Base-by-base conservation (phyloP, 2,797 vertebrate genomes). In the Aselliscus stoliczkanus region DNA sequence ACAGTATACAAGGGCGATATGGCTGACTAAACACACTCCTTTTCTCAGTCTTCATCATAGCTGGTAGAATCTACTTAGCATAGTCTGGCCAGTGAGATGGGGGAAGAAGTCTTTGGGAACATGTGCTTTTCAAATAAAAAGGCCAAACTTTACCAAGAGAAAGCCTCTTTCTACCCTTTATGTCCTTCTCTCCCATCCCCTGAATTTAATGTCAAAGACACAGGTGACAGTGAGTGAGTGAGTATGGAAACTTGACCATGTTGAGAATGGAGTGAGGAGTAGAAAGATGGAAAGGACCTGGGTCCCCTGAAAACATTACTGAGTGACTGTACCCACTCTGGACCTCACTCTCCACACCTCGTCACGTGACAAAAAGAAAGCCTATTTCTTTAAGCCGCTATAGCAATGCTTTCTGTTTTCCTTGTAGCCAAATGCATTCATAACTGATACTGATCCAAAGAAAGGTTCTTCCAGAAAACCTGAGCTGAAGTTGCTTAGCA, bases 381-480 rank as follows among this genome's bases (percentile, higher is more conserved):
- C n/a, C 29, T 14, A 1, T 72, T 81, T 62, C 31, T 86, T 37
- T 64, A 31, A 67, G 82, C 10, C 9, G 9, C 20, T 15, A 17
- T 7, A 67, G 64, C 65, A 77, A 7, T 20, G 11, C 72, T 58
- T 93, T 67, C 56, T 96, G 42, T 4, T 47, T 86, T 21, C n/a
- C n/a, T 54, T 62, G 11, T 42, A 75, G 60, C 23, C 80, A 75
- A 72, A 72, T 50, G 37, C 54, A 76, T 52, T 80, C 5, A 1
- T 65, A 69, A 76, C 80, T n/a, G 56, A 90, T n/a, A n/a, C 15
- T 0, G 25, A 75, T 50, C 58, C 52, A 86, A 76, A 92, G 82
- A 60, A 79, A 70, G 12, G 1, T 64, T 88, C 56, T 77, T 84
- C 42, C 39, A 65, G 88, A 92, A 94, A 90, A 79, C 34, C 11